These are phyloP conservation scores for Hozukius guyotensis DNA, from an alignment of 2,797 vertebrate genomes.

Conservation along the genomic window DNA sequence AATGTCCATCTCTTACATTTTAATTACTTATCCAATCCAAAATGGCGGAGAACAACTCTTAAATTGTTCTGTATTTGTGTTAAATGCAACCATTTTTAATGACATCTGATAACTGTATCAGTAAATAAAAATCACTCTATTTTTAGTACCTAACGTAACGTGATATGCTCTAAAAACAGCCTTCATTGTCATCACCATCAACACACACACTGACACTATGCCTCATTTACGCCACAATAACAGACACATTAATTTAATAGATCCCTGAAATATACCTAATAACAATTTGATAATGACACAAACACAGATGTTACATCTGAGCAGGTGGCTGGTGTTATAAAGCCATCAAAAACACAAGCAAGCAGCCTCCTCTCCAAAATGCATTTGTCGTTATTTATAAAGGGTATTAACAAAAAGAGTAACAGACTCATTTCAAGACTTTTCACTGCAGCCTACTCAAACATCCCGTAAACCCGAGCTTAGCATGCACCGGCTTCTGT, in stretches of 20 bases:
- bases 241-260: constrained; percentile 19
- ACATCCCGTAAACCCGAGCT: constrained; percentile 53
- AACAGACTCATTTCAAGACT: constrained; percentile 41
- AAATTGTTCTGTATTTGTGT: constrained; percentile 8
- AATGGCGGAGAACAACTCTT: not conserved
- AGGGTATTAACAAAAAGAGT: constrained; percentile 45
- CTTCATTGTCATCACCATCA: not conserved
- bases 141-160: not conserved
- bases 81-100: constrained; percentile 12
- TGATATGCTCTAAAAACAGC: not conserved
- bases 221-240: constrained; percentile 4
- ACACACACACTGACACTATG: not conserved
- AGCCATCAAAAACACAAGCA: constrained; percentile 52
- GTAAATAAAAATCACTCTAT: not conserved
- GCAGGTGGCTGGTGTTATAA: constrained; percentile 51
- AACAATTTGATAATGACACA: constrained; percentile 28
- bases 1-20: not conserved
- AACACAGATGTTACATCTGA: constrained; percentile 52
- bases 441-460: constrained; percentile 42
- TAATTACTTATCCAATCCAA: not conserved
- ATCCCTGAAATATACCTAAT: constrained; percentile 32
- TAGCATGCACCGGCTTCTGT: constrained; percentile 50
- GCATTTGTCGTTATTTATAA: constrained; percentile 43
- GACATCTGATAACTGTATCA: constrained; percentile 10
- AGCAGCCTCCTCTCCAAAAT: constrained; percentile 41